Evolutionary conservation across 2,113 vertebrate genomes (phyloP), one percentile per base, ranked within the genome.

Genomic region (Hepsetus odoe): DNA sequence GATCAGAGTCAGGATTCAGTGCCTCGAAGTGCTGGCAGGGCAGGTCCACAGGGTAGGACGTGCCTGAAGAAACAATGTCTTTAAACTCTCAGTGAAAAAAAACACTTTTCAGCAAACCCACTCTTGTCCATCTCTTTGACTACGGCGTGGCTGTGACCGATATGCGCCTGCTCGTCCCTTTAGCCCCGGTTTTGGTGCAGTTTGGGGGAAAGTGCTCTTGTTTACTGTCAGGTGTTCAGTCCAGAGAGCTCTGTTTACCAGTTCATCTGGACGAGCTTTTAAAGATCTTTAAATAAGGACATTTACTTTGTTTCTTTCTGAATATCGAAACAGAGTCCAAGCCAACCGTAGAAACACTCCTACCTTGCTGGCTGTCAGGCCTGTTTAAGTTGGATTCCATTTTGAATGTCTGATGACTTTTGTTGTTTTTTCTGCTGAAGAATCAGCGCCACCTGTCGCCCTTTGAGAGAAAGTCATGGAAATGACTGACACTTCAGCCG

Each of bases 331-430:
- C 44, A 51, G 16, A 20, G 18, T 42, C 24, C 46, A 49, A 38
- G 26, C 10, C 16, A 49, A n/a, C n/a, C n/a, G n/a, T n/a, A 26
- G 14, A 46, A 4, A 24, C 49, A 14, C 24, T 61, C 77, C 56
- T 80, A 83, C 82, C 82, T 77, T 74, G 26, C 38, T 22, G 22
- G 42, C 33, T 33, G 22, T 10, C 22, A 30, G 61, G 24, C 62
- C 76, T 55, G 13, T 69, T 64, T 20, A 51, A 58, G 35, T 35
- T 71, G 66, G 82, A 68, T 73, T 86, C 85, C 82, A 86, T 86
- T 84, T 82, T 84, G 77, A 40, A 77, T 16, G 3, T 26, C 2
- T 3, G 59, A 55, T 62, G 59, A 80, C 55, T 70, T 81, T 84
- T 76, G 55, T n/a, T n/a, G 44, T 32, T 51, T 10, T n/a, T 38